phyloP scores from a whole-genome alignment of 2,888 invertebrate species.

The Lymantria dispar region DNA sequence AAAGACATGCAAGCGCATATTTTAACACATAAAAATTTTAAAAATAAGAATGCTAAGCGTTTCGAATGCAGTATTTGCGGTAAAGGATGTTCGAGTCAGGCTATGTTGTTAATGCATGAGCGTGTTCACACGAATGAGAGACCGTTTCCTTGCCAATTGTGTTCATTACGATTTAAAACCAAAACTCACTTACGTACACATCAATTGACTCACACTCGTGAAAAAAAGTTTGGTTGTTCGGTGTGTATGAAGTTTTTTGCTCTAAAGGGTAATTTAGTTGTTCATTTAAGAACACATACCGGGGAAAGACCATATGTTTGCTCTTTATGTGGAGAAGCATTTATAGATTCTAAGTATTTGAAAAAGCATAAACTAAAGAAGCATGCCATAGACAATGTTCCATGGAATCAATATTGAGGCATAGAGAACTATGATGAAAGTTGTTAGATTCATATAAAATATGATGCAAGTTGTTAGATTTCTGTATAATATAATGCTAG shows the following conservation, averaged over 20 bases:
- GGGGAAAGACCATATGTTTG: constrained; percentile 77
- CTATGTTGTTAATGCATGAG: constrained; percentile 78
- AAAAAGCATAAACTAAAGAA: constrained; percentile 77
- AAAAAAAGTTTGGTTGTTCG: constrained; percentile 78
- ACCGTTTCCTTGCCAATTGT: constrained; percentile 71
- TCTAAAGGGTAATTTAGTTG: constrained; percentile 74
- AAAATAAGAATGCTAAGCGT: constrained; percentile 52
- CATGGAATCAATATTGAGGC: constrained; percentile 65
- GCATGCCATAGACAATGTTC: constrained; percentile 66
- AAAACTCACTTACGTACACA: constrained; percentile 77
- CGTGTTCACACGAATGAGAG: constrained; percentile 76
- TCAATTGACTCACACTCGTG: constrained; percentile 75
- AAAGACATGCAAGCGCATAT: constrained; percentile 61
- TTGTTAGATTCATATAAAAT: too few relatives aligned
- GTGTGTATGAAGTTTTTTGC: constrained; percentile 80
- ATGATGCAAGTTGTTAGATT: too few relatives aligned
- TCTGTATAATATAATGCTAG: too few relatives aligned
- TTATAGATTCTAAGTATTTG: constrained; percentile 78
- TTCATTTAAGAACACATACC: constrained; percentile 76
- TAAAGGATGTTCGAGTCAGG: constrained; percentile 73
- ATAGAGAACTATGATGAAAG: background rate
- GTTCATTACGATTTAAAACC: constrained; percentile 71
- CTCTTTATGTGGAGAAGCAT: constrained; percentile 69
- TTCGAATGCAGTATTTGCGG: constrained; percentile 72
- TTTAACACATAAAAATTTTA: constrained; percentile 49